Base-by-base conservation (phyloP, 2,113 vertebrate species). In the Motacilla alba region DNA sequence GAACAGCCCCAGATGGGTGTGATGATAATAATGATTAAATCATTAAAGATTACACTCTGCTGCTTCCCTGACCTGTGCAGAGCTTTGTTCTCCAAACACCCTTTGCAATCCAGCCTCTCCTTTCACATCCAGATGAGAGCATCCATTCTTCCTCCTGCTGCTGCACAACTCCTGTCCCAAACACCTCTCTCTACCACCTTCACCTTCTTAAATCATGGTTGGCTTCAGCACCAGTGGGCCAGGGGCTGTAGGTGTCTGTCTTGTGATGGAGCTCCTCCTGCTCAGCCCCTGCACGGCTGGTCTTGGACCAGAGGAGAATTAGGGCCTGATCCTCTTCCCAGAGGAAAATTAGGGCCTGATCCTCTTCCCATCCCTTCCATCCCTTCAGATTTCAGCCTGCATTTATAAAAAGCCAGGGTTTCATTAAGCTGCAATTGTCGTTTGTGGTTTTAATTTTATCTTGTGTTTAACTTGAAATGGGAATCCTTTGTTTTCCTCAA, bases 211-310 rank as follows among this genome's bases (percentile, higher is more conserved):
- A 53, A 52, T 44, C 15, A 0, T 1, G 4, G 4, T 18, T 53
- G 33, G 2, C 26, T 46, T 62, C 31, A 20, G 33, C 53, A 30
- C 8, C 62, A 0, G 0, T 5, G 33, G 21, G 23, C 46, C 23
- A 50, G 56, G 16, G 37, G 17, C 43, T 8, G 4, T 5, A 15
- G n/a, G 6, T 2, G 2, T 10, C 58, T 76, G 39, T 33, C 20
- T 44, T 13, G 15, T 3, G 68, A 11, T 37, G 75, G 39, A 67
- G 79, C 41, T 69, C 3, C 13, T 58, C 15, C 64, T 64, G 43
- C 72, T 83, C 49, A 47, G 53, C 11, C 5, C 44, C 44, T 5
- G 31, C 37, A 13, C 20, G 7, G 1, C 47, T 58, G 37, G 4
- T 23, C 39, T 76, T 76, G 67, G 28, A 16, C 26, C 46, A 83